These are phyloP conservation scores for Pheosia gnoma DNA, from an alignment of 2,888 invertebrate genomes.

Conservation along the genomic window DNA sequence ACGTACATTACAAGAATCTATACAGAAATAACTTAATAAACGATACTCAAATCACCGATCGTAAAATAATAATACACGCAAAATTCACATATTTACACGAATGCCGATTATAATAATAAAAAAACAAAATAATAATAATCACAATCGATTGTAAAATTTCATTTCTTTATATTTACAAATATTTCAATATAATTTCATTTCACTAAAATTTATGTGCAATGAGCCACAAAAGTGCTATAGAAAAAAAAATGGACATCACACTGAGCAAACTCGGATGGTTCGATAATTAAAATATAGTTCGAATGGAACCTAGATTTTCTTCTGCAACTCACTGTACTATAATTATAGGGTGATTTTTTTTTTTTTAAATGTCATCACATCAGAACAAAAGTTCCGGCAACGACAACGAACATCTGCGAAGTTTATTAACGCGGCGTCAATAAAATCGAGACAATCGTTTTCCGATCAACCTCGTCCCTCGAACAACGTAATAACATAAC, in stretches of 20 bases:
- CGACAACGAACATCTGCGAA: slow-evolving; percentile 39
- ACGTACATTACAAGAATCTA: slow-evolving; percentile 74
- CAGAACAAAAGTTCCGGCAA: slow-evolving; percentile 34
- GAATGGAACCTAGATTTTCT: slow-evolving; percentile 9
- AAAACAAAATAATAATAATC: slow-evolving; percentile 65
- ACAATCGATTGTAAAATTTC: slow-evolving; percentile 54
- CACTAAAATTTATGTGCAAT: slow-evolving; percentile 31
- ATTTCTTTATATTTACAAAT: slow-evolving; percentile 71
- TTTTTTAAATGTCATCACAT: neutral
- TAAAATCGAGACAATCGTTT: slow-evolving; percentile 59
- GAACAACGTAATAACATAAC: slow-evolving; percentile 39
- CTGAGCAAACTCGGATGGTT: slow-evolving; percentile 15
- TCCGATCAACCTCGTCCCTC: slow-evolving; percentile 38
- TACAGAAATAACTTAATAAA: slow-evolving; percentile 69
- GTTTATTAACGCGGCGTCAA: slow-evolving; percentile 57
- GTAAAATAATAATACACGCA: slow-evolving; percentile 63
- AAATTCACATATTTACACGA: slow-evolving; percentile 80
- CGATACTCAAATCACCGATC: slow-evolving; percentile 59
- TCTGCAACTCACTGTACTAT: slow-evolving; percentile 22
- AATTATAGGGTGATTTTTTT: neutral
- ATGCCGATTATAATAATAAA: slow-evolving; percentile 51
- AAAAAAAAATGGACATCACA: neutral
- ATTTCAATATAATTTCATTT: slow-evolving; percentile 43
- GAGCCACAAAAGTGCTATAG: slow-evolving; percentile 17
- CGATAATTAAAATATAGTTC: neutral